Evolutionary conservation across 2,797 vertebrate genomes (phyloP).

Genomic region (Halcyon badia): DNA sequence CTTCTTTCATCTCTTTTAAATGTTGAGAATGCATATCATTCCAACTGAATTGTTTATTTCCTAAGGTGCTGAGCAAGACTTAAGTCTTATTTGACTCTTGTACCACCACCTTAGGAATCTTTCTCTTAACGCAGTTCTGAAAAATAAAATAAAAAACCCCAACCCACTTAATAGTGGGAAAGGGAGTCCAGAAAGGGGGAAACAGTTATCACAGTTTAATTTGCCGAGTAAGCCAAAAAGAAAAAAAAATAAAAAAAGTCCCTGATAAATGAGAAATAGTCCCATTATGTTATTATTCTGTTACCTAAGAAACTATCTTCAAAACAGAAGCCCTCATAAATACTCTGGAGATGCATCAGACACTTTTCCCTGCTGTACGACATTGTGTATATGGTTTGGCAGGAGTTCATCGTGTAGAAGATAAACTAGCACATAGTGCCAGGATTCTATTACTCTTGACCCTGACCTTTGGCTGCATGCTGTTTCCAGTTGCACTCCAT

Average conservation of each 20-base stretch:
- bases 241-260: background rate
- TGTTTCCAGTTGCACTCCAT: conserved; percentile 84
- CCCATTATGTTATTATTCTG: conserved; percentile 84
- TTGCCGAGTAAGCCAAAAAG: conserved; percentile 72
- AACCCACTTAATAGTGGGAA: background rate
- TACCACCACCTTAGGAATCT: background rate
- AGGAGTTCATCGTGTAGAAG: conserved; percentile 80
- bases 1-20: conserved; percentile 49
- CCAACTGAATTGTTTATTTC: background rate
- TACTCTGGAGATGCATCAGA: conserved; percentile 85
- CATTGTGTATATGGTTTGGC: conserved; percentile 85
- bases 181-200: conserved; percentile 17
- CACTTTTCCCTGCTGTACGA: conserved; percentile 76
- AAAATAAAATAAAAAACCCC: background rate
- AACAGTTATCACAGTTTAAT: conserved; percentile 48
- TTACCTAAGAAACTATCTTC: conserved; percentile 92
- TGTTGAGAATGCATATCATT: background rate
- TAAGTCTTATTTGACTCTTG: background rate
- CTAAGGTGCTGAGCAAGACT: background rate
- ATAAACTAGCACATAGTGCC: conserved; percentile 83
- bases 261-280: conserved; percentile 79
- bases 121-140: background rate
- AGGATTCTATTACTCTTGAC: conserved; percentile 86
- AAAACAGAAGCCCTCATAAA: conserved; percentile 91
- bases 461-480: conserved; percentile 83